Percentiles rank a stretch among this genome's conserved stretches.
These are phyloP conservation scores for Tenthredo livida DNA, from an alignment of 2,888 invertebrate species.

Conservation along the genomic window DNA sequence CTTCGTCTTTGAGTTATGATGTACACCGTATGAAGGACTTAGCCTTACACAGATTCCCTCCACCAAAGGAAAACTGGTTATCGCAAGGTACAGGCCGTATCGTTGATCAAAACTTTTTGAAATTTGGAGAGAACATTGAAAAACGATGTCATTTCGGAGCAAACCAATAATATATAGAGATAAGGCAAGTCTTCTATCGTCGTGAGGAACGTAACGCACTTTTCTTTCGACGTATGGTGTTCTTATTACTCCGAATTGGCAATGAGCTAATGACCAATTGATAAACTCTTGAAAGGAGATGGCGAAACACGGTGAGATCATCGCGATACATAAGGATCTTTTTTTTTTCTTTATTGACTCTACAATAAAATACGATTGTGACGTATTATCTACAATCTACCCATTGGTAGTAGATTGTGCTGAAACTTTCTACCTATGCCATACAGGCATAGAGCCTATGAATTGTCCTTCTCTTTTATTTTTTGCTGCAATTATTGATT, in stretches of 20 bases:
- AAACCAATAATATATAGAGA: too few species aligned
- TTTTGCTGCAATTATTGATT: background rate
- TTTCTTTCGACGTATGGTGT: background rate
- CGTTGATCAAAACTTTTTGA: too few species aligned
- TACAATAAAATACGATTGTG: background rate
- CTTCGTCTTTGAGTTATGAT: background rate
- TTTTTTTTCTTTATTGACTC: background rate
- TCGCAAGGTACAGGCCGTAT: too few species aligned
- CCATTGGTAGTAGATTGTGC: background rate
- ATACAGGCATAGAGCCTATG: background rate
- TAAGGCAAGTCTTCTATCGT: too few species aligned
- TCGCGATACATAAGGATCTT: background rate
- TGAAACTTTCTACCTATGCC: background rate
- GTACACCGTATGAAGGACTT: background rate
- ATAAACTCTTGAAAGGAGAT: background rate
- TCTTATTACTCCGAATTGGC: background rate
- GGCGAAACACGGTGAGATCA: background rate
- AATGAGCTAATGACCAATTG: background rate
- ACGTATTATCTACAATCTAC: background rate
- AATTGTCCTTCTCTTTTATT: background rate
- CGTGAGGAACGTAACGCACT: too few species aligned
- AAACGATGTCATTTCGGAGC: too few species aligned
- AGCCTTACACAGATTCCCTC: background rate
- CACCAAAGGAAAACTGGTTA: too few species aligned
- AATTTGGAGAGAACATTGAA: too few species aligned